Percentiles rank a stretch among this genome's conserved stretches.
Conservation (phyloP, 2,797 vertebrate genomes). For the Cephalopachus bancanus region DNA sequence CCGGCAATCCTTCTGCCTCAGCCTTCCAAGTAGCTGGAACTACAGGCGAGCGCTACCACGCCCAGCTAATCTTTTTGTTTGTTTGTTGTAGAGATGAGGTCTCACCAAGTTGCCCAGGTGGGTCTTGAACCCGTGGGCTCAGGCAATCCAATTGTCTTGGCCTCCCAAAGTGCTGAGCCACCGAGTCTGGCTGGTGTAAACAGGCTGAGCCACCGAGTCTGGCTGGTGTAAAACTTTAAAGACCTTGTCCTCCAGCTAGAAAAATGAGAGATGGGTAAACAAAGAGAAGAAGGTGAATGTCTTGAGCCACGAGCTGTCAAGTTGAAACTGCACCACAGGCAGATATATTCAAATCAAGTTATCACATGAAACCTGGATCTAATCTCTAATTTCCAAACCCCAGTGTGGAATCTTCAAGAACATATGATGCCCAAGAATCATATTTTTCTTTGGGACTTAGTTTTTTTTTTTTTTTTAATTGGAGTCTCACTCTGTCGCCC, state of each 20-base stretch:
- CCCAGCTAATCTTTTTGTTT: no score
- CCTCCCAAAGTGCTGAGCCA: no score
- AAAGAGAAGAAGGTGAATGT: background rate
- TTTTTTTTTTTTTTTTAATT: background rate
- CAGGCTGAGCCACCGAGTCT: no score
- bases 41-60: no score
- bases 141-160: no score
- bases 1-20: no score
- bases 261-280: background rate
- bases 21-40: no score
- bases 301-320: rapidly evolving
- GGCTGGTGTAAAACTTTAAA: background rate
- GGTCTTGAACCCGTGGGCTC: no score
- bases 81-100: no score
- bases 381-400: background rate
- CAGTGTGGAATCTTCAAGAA: background rate
- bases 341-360: rapidly evolving
- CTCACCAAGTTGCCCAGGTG: no score
- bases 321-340: background rate
- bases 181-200: background rate
- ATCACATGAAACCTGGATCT: rapidly evolving
- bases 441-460: background rate
- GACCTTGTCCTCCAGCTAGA: background rate
- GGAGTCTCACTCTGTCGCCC: background rate
- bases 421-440: background rate